Conservation (phyloP, 2,797 vertebrate species). For the Pipistrellus pipistrellus region DNA sequence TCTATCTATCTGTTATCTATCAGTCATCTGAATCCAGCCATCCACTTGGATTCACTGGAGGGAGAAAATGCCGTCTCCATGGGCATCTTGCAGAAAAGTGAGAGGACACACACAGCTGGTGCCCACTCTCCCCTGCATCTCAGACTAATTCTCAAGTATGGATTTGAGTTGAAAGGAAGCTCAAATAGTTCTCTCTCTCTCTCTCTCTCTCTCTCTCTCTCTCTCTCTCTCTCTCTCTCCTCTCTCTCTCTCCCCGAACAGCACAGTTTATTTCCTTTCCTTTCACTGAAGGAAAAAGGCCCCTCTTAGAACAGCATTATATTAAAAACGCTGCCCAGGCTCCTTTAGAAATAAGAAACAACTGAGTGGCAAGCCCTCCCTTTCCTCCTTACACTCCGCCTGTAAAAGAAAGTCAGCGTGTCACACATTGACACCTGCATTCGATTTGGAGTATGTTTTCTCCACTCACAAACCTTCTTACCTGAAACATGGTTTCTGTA, state of each 20-base stretch:
- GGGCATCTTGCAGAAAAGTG: background rate
- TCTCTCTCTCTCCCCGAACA: background rate
- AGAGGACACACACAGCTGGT: background rate
- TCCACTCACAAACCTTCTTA: background rate
- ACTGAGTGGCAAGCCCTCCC: background rate
- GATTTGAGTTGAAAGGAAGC: background rate
- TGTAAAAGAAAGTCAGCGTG: constrained; percentile 33
- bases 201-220: too few relatives aligned
- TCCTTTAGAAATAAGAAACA: background rate
- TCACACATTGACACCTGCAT: constrained; percentile 2
- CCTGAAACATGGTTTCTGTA: background rate
- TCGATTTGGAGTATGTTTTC: background rate
- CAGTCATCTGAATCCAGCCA: background rate
- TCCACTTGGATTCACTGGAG: background rate
- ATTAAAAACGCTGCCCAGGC: constrained; percentile 3
- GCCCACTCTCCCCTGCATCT: background rate
- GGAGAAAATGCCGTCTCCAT: background rate
- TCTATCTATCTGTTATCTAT: background rate
- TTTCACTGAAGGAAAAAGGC: background rate
- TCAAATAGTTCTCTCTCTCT: background rate
- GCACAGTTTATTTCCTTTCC: constrained; percentile 2
- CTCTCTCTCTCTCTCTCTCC: too few relatives aligned
- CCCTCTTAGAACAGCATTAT: background rate
- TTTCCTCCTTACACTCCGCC: constrained; percentile 23
- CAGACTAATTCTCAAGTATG: constrained; percentile 33